phyloP scores from a whole-genome alignment of 2,888 invertebrate species.

The Harmothoe impar region DNA sequence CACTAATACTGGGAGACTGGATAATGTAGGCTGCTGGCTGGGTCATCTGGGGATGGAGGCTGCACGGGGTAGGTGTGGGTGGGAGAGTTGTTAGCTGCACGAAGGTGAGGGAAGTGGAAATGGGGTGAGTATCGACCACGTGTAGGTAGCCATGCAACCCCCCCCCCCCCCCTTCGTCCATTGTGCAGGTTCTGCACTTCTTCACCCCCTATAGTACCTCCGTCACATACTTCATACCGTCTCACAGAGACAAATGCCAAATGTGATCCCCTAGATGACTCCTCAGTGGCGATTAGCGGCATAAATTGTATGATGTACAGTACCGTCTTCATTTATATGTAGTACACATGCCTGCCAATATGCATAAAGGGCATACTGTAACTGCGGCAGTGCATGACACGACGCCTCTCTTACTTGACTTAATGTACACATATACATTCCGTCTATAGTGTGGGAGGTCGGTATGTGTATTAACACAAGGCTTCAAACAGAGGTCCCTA shows the following conservation, averaged over 20 bases:
- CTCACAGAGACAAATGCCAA: slow-evolving; percentile 36
- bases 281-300: background rate
- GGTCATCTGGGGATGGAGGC: background rate
- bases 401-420: too few species aligned
- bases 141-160: background rate
- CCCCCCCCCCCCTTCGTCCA: background rate
- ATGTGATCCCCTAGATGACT: slow-evolving; percentile 48
- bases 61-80: background rate
- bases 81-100: background rate
- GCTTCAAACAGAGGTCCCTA: too few species aligned
- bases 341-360: too few species aligned
- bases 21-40: background rate
- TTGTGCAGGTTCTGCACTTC: slow-evolving; percentile 26
- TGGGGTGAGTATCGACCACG: slow-evolving; percentile 37
- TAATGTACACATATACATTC: too few species aligned
- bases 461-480: too few species aligned
- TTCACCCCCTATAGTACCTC: background rate
- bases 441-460: too few species aligned
- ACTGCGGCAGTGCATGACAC: too few species aligned
- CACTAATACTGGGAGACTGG: background rate
- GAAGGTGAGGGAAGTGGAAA: background rate
- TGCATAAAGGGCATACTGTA: too few species aligned
- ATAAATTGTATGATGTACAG: too few species aligned
- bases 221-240: background rate
- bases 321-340: too few species aligned